Base-by-base conservation (phyloP, 2,888 invertebrate species). In the Allolobophora icterica region DNA sequence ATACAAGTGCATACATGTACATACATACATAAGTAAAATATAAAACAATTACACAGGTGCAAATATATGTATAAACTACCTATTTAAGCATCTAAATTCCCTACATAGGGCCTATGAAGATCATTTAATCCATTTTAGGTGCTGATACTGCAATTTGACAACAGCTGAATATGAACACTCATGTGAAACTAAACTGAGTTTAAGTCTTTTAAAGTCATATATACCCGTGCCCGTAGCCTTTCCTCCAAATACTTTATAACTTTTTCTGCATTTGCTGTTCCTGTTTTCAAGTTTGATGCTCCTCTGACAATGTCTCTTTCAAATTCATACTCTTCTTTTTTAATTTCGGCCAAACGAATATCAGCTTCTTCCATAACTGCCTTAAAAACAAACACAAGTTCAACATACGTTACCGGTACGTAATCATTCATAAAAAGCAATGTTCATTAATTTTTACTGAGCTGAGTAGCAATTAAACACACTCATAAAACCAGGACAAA, bases 361-460 rank as follows among this genome's bases (percentile, higher is more conserved):
- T 95, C 95, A 45, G 94, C 94, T 91, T 95, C 95, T 91, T 95
- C 95, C 94, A 95, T 94, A n/a, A 95, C 94, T 17, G 95, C 95
- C 95, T 95, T 40, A 83, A 87, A 17, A 87, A 87, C 13, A 34
- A 87, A 87, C 24, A 35, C 34, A 87, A 87, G 21, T 71, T 71
- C 8, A 71, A 71, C 71, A 71, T 71, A 8, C 2, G 24, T 52
- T 3, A 38, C 38, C n/a, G n/a, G n/a, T 58, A 58, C 30, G 11
- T 30, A 30, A 58, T 30, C 30, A 30, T 45, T 30, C 24, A 30
- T 58, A 30, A 58, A 58, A 58, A 4, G 30, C 30, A 58, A 58
- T 13, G 24, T 30, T 30, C 17, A n/a, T n/a, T n/a, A n/a, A n/a
- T n/a, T n/a, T n/a, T n/a, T n/a, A n/a, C n/a, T n/a, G n/a, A n/a